phyloP scores from a whole-genome alignment of 2,888 invertebrate genomes.

The Miltochrista miniata region DNA sequence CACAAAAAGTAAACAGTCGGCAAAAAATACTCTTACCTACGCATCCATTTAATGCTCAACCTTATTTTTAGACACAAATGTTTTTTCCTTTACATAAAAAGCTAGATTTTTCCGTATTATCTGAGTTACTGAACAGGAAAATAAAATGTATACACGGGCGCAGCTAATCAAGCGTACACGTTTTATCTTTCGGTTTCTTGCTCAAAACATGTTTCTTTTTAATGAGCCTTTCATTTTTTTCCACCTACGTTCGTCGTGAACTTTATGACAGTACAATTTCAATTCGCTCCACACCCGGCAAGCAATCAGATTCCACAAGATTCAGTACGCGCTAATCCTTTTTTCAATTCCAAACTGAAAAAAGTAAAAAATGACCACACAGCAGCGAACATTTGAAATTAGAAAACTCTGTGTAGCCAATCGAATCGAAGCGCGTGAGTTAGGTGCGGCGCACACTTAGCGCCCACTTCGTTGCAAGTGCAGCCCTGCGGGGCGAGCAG shows the following conservation, averaged over 20 bases:
- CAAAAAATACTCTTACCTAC: no score
- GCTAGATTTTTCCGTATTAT: slow-evolving; percentile 11
- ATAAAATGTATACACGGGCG: slow-evolving; percentile 16
- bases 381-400: slow-evolving; percentile 42
- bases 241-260: not conserved
- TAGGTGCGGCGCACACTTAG: slow-evolving; percentile 53
- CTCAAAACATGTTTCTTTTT: slow-evolving; percentile 8
- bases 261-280: not conserved
- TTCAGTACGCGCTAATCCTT: slow-evolving; percentile 29
- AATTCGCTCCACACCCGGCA: slow-evolving; percentile 6
- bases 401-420: slow-evolving; percentile 44
- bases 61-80: not conserved
- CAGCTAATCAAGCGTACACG: slow-evolving; percentile 13
- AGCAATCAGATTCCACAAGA: slow-evolving; percentile 23
- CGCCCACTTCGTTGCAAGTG: slow-evolving; percentile 63
- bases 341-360: slow-evolving; percentile 35
- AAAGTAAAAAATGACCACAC: slow-evolving; percentile 17
- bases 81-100: slow-evolving; percentile 1
- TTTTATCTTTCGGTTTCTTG: slow-evolving; percentile 7
- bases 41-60: not conserved
- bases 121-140: slow-evolving; percentile 18
- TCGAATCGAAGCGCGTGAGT: slow-evolving; percentile 42
- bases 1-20: no score
- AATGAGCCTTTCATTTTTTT: slow-evolving; percentile 1
- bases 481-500: slow-evolving; percentile 50